Evolutionary conservation across 2,113 vertebrate species (phyloP), one percentile per base, ranked within the genome.

Genomic region (Paracanthobrama guichenoti): DNA sequence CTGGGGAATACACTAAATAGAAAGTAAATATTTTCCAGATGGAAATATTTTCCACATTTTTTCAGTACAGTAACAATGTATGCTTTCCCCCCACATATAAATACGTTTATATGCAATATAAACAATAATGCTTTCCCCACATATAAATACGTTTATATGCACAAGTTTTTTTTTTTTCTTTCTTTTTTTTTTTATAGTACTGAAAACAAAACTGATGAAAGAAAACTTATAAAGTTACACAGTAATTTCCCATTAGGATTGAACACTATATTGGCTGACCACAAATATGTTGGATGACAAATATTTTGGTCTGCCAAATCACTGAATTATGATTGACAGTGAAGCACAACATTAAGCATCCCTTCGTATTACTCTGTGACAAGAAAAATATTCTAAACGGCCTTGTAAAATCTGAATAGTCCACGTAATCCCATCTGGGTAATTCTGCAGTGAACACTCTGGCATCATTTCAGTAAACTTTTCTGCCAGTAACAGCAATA

Each of bases 371-470:
- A 48, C 67, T 55, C 53, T 16, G 71, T 75, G 76, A 82, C 82
- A 87, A 78, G 81, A 81, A 89, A 92, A 83, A 88, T 81, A 89
- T 91, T 82, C 90, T 92, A 93, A 90, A 91, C 89, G 88, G 89
- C 88, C 84, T 89, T 89, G 91, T 92, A 93, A 93, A 93, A 89
- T 91, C 90, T 82, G 8, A 84, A 82, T 88, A 85, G 92, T 91
- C 81, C 86, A 91, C 90, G 88, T 82, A 93, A 94, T 92, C 90
- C 89, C 88, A 90, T 91, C 86, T 86, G 88, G 85, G 76, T 92
- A 92, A 92, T 93, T 93, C 91, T 87, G 89, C 92, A 89, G 93
- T 89, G 90, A 93, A 92, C 91, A 91, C 88, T 89, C 91, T 90
- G 91, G 85, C 89, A 88, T 88, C 86, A 87, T 83, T 86, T 91